phyloP scores from a whole-genome alignment of 1,140 invertebrate genomes.

The Brachionus angularis region DNA sequence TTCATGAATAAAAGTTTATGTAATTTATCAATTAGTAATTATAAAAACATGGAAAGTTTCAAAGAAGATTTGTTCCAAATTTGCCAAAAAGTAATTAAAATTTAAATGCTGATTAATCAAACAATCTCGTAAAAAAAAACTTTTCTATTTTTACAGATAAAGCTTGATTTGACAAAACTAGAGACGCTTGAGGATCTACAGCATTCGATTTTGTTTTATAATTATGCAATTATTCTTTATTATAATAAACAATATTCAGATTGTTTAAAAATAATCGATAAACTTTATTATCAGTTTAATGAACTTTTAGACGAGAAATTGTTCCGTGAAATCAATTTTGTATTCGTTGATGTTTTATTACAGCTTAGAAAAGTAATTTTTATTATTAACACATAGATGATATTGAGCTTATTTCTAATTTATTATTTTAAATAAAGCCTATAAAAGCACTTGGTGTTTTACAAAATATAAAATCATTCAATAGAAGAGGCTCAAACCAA shows the following conservation, averaged over 20 bases:
- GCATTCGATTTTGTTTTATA: slow-evolving; percentile 69
- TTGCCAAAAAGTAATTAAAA: background rate
- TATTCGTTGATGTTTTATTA: slow-evolving; percentile 21
- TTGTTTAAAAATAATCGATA: slow-evolving; percentile 69
- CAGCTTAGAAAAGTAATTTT: background rate
- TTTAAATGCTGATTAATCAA: too few species aligned
- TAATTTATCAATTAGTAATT: slow-evolving; percentile 38
- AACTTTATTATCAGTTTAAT: slow-evolving; percentile 66
- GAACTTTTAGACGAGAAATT: slow-evolving; percentile 66
- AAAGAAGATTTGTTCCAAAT: slow-evolving; percentile 2
- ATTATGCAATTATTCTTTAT: slow-evolving; percentile 75
- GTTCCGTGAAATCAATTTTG: slow-evolving; percentile 4
- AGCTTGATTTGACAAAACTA: slow-evolving; percentile 52
- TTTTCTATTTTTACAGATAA: slow-evolving; percentile 53
- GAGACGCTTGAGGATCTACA: slow-evolving; percentile 66
- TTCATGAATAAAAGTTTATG: slow-evolving; percentile 43
- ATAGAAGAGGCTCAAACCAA: background rate
- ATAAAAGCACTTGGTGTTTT: slow-evolving; percentile 1
- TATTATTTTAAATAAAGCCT: background rate
- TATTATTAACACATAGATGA: background rate
- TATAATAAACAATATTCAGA: slow-evolving; percentile 72
- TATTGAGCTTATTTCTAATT: background rate
- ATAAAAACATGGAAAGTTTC: background rate
- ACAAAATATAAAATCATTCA: background rate
- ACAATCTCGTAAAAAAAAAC: too few species aligned